phyloP scores from a whole-genome alignment of 2,113 vertebrate genomes.

The Petromus typicus region DNA sequence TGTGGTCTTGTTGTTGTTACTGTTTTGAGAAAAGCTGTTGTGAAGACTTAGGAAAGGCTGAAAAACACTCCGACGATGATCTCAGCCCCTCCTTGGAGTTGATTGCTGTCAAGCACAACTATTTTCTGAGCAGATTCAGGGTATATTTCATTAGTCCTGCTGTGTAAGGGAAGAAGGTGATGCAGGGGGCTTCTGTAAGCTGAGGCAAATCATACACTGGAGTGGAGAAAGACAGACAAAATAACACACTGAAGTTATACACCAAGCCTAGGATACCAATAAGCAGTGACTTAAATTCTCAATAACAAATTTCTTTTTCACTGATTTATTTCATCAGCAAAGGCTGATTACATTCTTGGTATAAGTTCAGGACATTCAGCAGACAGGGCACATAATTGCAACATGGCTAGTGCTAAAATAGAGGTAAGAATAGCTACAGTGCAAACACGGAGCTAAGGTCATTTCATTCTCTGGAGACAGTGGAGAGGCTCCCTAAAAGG shows the following conservation, averaged over 20 bases:
- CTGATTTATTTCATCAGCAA: constrained; percentile 19
- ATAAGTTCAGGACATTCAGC: not conserved
- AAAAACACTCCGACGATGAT: not conserved
- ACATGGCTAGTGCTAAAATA: not conserved
- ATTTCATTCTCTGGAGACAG: not conserved
- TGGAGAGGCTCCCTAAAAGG: not conserved
- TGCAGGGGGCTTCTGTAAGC: not conserved
- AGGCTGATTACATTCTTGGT: constrained; percentile 22
- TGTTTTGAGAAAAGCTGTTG: constrained; percentile 34
- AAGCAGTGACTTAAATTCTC: not conserved
- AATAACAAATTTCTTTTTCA: constrained; percentile 14
- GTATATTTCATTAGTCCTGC: not conserved
- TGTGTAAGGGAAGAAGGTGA: not conserved
- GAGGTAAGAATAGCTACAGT: not conserved
- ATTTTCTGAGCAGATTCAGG: not conserved
- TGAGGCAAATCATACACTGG: not conserved
- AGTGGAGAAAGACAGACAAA: not conserved
- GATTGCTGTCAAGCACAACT: not conserved
- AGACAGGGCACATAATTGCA: not conserved
- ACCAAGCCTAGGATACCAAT: not conserved
- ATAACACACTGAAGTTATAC: not conserved
- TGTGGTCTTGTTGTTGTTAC: constrained; percentile 13
- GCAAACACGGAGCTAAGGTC: not conserved
- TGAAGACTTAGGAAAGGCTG: not conserved
- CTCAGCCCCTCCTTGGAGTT: not conserved